Conservation (phyloP, 2,888 invertebrate genomes). For the Malthinus seriepunctatus region DNA sequence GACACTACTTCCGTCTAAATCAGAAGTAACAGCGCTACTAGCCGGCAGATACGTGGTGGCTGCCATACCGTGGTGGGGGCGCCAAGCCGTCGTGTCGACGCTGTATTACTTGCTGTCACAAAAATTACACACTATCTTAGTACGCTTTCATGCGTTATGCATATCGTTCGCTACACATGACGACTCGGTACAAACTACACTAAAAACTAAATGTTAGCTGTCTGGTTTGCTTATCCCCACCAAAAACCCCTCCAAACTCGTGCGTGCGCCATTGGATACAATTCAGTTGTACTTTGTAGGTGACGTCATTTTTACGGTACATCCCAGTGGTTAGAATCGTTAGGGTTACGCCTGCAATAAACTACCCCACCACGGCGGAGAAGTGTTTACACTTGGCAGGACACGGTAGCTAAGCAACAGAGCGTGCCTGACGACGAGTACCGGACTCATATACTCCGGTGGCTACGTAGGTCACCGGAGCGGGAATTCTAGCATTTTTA, state of each 20-base stretch:
- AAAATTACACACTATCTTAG: slow-evolving; percentile 30
- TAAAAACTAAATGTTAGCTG: slow-evolving; percentile 50
- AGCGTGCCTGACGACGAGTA: slow-evolving; percentile 44
- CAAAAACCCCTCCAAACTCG: slow-evolving; percentile 42
- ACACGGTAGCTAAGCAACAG: slow-evolving; percentile 57
- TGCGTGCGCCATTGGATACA: slow-evolving; percentile 55
- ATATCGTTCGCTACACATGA: slow-evolving; percentile 56
- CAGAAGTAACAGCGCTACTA: slow-evolving; percentile 69
- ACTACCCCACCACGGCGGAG: slow-evolving; percentile 50
- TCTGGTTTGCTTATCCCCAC: slow-evolving; percentile 49
- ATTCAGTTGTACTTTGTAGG: slow-evolving; percentile 43
- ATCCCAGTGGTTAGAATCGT: slow-evolving; percentile 44
- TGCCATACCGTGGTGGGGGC: slow-evolving; percentile 80
- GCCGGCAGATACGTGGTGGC: slow-evolving; percentile 92
- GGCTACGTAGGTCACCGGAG: slow-evolving; percentile 32
- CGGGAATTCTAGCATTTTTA: slow-evolving; percentile 17
- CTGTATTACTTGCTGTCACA: slow-evolving; percentile 39
- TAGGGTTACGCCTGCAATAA: slow-evolving; percentile 42
- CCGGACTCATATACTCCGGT: slow-evolving; percentile 31
- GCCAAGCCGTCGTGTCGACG: slow-evolving; percentile 57
- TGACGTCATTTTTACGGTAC: slow-evolving; percentile 47
- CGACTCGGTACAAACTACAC: slow-evolving; percentile 64
- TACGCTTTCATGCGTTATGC: slow-evolving; percentile 62
- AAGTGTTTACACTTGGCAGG: slow-evolving; percentile 55
- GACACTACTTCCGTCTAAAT: slow-evolving; percentile 73